Conservation (phyloP, 2,113 vertebrate genomes). For the Cairina moschata region DNA sequence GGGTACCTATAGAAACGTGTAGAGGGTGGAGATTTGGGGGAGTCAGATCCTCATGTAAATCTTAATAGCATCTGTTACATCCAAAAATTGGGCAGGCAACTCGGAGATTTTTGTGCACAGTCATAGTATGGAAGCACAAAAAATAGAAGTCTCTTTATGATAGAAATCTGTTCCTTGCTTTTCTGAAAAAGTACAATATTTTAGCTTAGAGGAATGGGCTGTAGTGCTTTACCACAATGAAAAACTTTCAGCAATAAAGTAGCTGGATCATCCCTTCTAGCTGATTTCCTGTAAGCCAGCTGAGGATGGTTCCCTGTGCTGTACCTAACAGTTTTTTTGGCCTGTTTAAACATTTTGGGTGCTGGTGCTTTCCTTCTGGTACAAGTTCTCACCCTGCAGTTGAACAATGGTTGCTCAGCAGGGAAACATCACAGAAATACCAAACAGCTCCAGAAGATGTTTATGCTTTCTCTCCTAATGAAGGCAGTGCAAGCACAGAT, state of each 20-base stretch:
- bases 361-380: neutral
- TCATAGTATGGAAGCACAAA: neutral
- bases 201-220: neutral
- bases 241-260: neutral
- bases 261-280: neutral
- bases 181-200: neutral
- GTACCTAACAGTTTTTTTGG: neutral
- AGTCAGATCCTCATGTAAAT: neutral
- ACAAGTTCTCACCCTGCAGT: neutral
- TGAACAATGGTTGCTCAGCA: constrained; percentile 29
- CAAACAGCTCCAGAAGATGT: constrained; percentile 2
- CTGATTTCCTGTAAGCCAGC: neutral
- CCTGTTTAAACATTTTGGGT: neutral
- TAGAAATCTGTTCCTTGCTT: neutral
- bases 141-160: neutral
- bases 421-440: constrained; percentile 21
- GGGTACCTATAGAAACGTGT: neutral
- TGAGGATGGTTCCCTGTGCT: neutral
- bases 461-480: constrained; percentile 14
- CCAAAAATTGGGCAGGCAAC: neutral
- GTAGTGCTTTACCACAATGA: neutral
- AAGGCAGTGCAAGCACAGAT: constrained; percentile 50
- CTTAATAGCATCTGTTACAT: neutral
- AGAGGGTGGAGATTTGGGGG: neutral
- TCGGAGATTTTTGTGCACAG: neutral